phyloP scores from a whole-genome alignment of 2,888 invertebrate genomes.

The Slavum lentiscoides region DNA sequence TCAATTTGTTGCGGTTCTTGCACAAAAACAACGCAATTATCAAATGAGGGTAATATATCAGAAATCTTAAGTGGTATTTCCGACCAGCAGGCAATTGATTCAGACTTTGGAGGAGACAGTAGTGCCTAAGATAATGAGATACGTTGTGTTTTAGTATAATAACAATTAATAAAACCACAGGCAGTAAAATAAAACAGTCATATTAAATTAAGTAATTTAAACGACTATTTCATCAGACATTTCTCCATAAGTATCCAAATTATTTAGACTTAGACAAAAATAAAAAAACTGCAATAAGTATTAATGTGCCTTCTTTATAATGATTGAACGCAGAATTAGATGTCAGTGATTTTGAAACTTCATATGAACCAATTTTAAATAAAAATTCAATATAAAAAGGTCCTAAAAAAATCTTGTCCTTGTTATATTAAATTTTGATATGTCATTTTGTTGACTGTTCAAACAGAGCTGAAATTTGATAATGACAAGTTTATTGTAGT shows the following conservation, averaged over 20 bases:
- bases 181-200: slow-evolving; percentile 23
- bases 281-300: slow-evolving; percentile 8
- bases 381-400: background rate
- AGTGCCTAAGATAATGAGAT: background rate
- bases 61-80: slow-evolving; percentile 25
- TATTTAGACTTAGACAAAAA: slow-evolving; percentile 14
- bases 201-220: slow-evolving; percentile 4
- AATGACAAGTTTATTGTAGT: too few species aligned
- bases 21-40: background rate
- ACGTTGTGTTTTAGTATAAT: background rate
- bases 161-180: slow-evolving; percentile 12
- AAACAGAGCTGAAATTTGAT: too few species aligned
- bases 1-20: background rate
- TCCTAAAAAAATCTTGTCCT: too few species aligned
- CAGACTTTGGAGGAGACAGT: slow-evolving; percentile 12
- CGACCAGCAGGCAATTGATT: slow-evolving; percentile 7
- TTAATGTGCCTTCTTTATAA: background rate
- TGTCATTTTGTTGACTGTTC: too few species aligned
- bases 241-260: slow-evolving; percentile 18
- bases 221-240: background rate
- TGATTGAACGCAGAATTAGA: background rate
- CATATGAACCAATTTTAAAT: slow-evolving; percentile 5
- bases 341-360: slow-evolving; percentile 21
- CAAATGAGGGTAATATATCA: background rate
- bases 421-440: too few species aligned